Percentiles rank a stretch among this genome's conserved stretches.
phyloP scores from a whole-genome alignment of 2,888 invertebrate genomes.

The Monoplex corrugatus region DNA sequence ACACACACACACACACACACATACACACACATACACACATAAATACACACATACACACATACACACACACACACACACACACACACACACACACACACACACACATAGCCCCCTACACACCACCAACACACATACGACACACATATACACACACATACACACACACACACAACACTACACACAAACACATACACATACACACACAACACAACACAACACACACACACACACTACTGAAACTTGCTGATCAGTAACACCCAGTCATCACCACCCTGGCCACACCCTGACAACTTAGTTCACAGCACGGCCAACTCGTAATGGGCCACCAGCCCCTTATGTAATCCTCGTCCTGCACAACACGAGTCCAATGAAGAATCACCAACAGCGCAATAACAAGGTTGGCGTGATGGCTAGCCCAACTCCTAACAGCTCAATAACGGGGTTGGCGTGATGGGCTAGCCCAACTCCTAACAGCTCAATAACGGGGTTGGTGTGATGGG shows the following conservation, averaged over 20 bases:
- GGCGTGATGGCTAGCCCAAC: too few species aligned
- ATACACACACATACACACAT: not conserved
- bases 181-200: not conserved
- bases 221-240: constrained; percentile 54
- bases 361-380: too few species aligned
- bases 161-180: not conserved
- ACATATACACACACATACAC: not conserved
- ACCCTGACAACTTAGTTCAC: constrained; percentile 60
- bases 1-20: not conserved
- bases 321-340: constrained; percentile 66
- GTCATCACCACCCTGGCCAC: constrained; percentile 67
- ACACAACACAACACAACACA: constrained; percentile 18
- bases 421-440: too few species aligned
- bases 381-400: too few species aligned
- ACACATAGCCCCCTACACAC: not conserved
- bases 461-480: too few species aligned
- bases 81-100: not conserved
- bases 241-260: constrained; percentile 62
- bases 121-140: not conserved
- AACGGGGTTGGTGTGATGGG: too few species aligned
- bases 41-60: constrained; percentile 8
- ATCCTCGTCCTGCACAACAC: not conserved
- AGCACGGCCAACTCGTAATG: constrained; percentile 69
- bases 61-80: constrained; percentile 21
- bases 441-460: too few species aligned